Evolutionary conservation across 1,140 invertebrate genomes (phyloP).

Genomic region (Drosophila ananassae): DNA sequence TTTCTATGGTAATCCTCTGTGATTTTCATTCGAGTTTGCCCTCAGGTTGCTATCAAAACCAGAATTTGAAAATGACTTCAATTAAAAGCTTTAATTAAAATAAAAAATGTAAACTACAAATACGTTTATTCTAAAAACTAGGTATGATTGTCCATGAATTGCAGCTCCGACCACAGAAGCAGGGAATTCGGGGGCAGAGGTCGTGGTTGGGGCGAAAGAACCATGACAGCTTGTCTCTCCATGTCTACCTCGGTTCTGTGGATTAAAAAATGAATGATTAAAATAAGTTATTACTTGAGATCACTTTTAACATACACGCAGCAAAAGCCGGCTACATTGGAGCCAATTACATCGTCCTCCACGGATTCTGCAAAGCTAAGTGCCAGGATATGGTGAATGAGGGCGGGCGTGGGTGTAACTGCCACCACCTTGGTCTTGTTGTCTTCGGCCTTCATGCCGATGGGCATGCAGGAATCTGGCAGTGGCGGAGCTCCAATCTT

Average conservation of each 20-base stretch:
- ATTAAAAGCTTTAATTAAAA: not conserved
- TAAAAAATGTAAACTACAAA: not conserved
- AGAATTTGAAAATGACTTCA: too few relatives aligned
- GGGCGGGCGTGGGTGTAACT: constrained; percentile 89
- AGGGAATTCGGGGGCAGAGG: constrained; percentile 95
- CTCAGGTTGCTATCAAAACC: too few relatives aligned
- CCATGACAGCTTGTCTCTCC: constrained; percentile 93
- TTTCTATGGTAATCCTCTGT: too few relatives aligned
- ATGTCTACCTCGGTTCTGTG: constrained; percentile 94
- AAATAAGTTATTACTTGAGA: not conserved
- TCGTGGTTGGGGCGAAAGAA: constrained; percentile 96
- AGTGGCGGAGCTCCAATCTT: constrained; percentile 97
- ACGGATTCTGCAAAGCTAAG: constrained; percentile 92
- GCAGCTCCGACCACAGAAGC: constrained; percentile 91
- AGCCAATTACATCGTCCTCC: constrained; percentile 92
- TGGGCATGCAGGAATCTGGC: constrained; percentile 97
- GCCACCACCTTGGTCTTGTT: constrained; percentile 95
- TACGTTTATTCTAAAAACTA: constrained; percentile 21
- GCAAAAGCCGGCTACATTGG: constrained; percentile 96
- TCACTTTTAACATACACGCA: constrained; percentile 92
- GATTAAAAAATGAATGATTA: constrained; percentile 3
- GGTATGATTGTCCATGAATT: constrained; percentile 94
- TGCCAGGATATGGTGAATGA: constrained; percentile 95
- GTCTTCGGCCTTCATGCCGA: constrained; percentile 97
- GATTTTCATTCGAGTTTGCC: too few relatives aligned